Conservation (phyloP, 2,888 invertebrate species). For the Campopleginae sp. region DNA sequence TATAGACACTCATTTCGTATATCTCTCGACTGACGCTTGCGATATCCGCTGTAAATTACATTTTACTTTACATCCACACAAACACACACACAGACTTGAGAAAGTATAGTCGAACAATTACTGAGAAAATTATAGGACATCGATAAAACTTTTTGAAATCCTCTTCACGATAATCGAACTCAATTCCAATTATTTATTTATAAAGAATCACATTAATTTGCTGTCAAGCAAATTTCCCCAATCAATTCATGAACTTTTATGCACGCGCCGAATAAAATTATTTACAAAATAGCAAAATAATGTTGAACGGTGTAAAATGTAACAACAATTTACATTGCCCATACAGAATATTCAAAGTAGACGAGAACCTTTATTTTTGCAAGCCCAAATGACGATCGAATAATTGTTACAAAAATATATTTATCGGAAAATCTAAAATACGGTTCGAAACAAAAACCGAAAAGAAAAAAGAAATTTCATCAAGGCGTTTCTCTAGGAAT, state of each 20-base stretch:
- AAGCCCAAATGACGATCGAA: too few species aligned
- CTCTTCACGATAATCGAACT: background rate
- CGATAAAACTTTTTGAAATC: background rate
- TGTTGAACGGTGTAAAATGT: background rate
- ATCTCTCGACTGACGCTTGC: constrained; percentile 12
- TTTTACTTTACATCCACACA: constrained; percentile 3
- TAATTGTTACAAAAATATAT: too few species aligned
- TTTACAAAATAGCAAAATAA: background rate
- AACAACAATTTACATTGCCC: too few species aligned
- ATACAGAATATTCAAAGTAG: too few species aligned
- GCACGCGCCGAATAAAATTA: too few species aligned
- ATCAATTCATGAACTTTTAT: background rate
- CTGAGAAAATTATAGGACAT: background rate
- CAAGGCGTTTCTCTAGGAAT: constrained; percentile 9
- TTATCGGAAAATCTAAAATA: too few species aligned
- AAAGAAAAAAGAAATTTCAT: background rate
- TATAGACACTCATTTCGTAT: constrained; percentile 27
- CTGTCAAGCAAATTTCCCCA: background rate
- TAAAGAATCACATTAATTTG: background rate
- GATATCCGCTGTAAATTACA: constrained; percentile 39
- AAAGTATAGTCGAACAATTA: background rate
- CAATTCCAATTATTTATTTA: background rate
- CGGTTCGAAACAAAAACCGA: too few species aligned
- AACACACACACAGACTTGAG: background rate
- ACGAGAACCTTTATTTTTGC: too few species aligned